Evolutionary conservation across 2,797 vertebrate genomes (phyloP), one percentile per base, ranked within the genome.

Genomic region (Trematomus bernacchii): DNA sequence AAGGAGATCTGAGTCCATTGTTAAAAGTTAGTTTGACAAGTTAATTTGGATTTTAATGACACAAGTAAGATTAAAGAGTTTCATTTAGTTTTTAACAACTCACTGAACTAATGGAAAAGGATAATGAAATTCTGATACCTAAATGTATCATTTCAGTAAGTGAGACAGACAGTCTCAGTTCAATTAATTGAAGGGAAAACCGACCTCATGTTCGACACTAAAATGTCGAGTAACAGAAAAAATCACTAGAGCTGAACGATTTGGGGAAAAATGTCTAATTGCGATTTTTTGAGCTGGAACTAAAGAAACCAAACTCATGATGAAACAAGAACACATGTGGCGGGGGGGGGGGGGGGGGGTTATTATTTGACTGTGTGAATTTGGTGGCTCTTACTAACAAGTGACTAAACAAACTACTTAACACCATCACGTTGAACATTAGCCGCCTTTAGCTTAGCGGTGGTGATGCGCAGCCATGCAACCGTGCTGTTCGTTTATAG

Each of bases 141-240:
- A 43, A 16, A 71, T 59, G 23, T 47, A 7, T 60, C 27, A 59
- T 63, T 71, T 52, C 51, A 74, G 33, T 37, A 46, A 33, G 13
- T 37, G 13, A 68, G 33, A 37, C 33, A 37, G 33, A 37, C 2
- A 9, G 46, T 61, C 18, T 55, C 16, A 75, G 21, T 37, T 53
- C n/a, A 67, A 59, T 65, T 37, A 72, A 67, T 71, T 27, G 12
- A 63, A 53, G 61, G 54, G 2, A 65, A 62, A 69, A 59, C 21
- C 18, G 19, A 30, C 21, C 21, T 52, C 3, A 18, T 51, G 57
- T 53, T 76, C 48, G 60, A 59, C 47, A 47, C 2, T 30, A 12
- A 37, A 59, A 40, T 64, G 11, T 19, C 55, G 47, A 62, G 37
- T 10, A 42, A 53, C 54, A 55, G 27, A 44, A 21, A 69, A 59